Conservation (phyloP, 2,113 vertebrate genomes). For the Halcyon malimbica region DNA sequence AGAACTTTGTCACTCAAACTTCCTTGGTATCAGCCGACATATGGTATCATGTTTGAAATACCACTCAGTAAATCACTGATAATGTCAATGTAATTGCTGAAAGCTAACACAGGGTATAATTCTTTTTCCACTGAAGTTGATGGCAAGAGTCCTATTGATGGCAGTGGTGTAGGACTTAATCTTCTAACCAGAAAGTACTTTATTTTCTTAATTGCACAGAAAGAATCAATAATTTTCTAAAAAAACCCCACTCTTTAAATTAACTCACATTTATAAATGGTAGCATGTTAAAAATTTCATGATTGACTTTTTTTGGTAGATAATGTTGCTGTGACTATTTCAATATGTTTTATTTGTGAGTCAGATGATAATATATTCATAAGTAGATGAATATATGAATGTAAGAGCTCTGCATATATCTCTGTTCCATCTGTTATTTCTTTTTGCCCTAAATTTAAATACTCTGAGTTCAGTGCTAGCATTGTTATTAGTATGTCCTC, state of each 20-base stretch:
- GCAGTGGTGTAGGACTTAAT: background rate
- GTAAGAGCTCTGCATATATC: background rate
- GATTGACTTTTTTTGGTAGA: background rate
- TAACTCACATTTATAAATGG: background rate
- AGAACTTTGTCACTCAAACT: constrained; percentile 48
- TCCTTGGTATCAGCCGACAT: constrained; percentile 51
- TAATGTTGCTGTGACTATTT: background rate
- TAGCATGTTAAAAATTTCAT: background rate
- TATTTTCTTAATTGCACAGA: background rate
- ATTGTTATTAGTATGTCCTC: constrained; percentile 60
- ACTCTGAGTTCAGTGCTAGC: background rate
- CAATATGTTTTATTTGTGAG: constrained; percentile 25
- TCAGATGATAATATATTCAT: background rate
- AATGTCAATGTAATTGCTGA: constrained; percentile 62
- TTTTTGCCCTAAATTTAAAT: constrained; percentile 44
- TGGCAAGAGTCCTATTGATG: background rate
- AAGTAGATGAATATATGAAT: constrained; percentile 28
- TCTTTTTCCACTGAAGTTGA: constrained; percentile 42
- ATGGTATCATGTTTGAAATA: constrained; percentile 52
- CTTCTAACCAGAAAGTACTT: background rate
- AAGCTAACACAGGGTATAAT: constrained; percentile 37
- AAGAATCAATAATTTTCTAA: background rate
- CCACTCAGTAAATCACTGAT: constrained; percentile 63
- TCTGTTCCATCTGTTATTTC: constrained; percentile 54
- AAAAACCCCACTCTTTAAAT: background rate